These are phyloP conservation scores for Tanytarsus gracilentus DNA, from an alignment of 2,888 invertebrate genomes.

Conservation along the genomic window DNA sequence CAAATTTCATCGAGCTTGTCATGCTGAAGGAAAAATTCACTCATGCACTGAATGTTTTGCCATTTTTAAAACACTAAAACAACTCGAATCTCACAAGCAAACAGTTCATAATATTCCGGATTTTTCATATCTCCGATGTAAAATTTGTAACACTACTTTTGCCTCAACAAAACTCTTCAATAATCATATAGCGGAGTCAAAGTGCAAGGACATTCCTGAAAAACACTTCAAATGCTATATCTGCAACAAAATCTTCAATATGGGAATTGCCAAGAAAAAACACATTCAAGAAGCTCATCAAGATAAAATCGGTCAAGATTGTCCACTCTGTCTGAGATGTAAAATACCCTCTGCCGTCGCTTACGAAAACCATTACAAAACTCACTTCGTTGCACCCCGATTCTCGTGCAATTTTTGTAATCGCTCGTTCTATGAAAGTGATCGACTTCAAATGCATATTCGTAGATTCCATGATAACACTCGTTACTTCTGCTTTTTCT, in stretches of 20 bases:
- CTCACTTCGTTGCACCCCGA: conserved; percentile 5
- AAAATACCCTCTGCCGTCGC: conserved; percentile 17
- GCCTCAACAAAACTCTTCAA: neutral
- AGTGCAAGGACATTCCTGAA: neutral
- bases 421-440: conserved; percentile 10
- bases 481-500: neutral
- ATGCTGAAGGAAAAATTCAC: conserved; percentile 1
- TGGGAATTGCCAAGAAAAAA: conserved; percentile 7
- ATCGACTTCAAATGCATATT: conserved; percentile 3
- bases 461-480: neutral
- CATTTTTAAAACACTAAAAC: neutral
- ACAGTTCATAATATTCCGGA: neutral
- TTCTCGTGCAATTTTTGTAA: conserved; percentile 10
- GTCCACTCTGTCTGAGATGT: conserved; percentile 5
- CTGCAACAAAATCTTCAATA: neutral
- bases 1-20: neutral
- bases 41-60: neutral
- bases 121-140: neutral
- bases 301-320: conserved; percentile 15
- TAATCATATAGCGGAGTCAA: neutral
- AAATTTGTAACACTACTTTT: neutral
- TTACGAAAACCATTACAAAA: conserved; percentile 13
- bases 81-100: neutral
- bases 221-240: conserved; percentile 9
- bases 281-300: conserved; percentile 12